Base-by-base conservation (phyloP, 2,888 invertebrate species). In the Marasmarcha lunaedactyla region DNA sequence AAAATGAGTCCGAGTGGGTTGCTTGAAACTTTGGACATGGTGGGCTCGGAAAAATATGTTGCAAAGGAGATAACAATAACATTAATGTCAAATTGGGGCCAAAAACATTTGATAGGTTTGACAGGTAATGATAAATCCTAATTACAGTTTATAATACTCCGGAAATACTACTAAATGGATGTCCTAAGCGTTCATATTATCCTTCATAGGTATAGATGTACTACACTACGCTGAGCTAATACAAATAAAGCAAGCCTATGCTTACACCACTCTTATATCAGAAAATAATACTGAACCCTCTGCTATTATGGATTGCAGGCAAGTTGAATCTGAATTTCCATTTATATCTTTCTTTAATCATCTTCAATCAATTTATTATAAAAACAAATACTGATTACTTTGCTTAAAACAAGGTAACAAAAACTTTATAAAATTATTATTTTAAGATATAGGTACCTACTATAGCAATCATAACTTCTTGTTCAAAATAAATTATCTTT, bases 41-140 rank as follows among this genome's bases (percentile, higher is more conserved):
- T 53, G 1, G 59, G 61, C 2, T 64, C 58, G 27, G 66, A 70
- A 1, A 73, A 69, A 48, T 79, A 73, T 45, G 53, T 71, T 3
- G 64, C 73, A 42, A 67, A 68, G 57, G 71, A 64, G 55, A 64
- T 88, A 13, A 85, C 86, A 49, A 54, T 90, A 10, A 77, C 86
- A 13, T 60, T 90, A 1, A 65, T 88, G 60, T 86, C 87, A 1
- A 89, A 88, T 52, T 90, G 90, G 90, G 89, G 88, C 13, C 86
- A 86, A 47, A 68, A 71, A 9, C 70, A 83, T 50, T 64, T 86
- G 38, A 86, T 89, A 46, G 90, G 90, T 46, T 57, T 88, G 9
- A 86, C 88, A 36, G 88, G 88, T 65, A 42, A 47, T 46, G 5
- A n/a, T n/a, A n/a, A n/a, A n/a, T n/a, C n/a, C n/a, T 13, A 36